Evolutionary conservation across 2,888 invertebrate genomes (phyloP), one percentile per base, ranked within the genome.

Genomic region (Dendrolimus houi): DNA sequence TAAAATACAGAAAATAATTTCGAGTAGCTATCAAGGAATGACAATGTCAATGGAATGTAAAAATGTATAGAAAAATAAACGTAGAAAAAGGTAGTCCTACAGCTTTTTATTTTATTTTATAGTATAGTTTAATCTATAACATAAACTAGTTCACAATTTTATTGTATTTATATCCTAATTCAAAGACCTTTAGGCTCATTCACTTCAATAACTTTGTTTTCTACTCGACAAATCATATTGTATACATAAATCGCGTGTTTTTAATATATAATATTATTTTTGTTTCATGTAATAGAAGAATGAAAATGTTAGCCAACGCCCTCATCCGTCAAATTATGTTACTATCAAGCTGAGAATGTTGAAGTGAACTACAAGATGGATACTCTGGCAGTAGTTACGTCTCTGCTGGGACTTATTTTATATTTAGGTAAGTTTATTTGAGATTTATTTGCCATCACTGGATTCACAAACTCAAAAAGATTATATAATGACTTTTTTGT

Each of bases 341-440:
- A 57, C 63, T 60, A 63, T 68, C 65, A 52, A 65, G 65, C 67
- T 78, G 68, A 78, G 63, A 61, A 85, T 83, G 87, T 79, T 81
- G 80, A 77, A 81, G 73, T 77, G 72, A 68, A 60, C 60, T 59
- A 59, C 74, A 79, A 60, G 54, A 90, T 90, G 89, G 84, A 83
- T 65, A 77, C 72, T 55, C 67, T 83, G 68, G 74, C 74, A 53
- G 64, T 83, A 62, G 76, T 86, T 69, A 79, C 85, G 67, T 81
- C 81, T 62, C 65, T 89, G 63, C 63, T 90, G 62, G 82, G 83
- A 68, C 75, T 88, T n/a, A 72, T 85, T 64, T 88, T 86, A 52
- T 71, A 66, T 64, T 65, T 74, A 69, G 85, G 89, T 90, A 68
- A 79, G 72, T 57, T 52, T 29, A 54, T 42, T 56, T 47, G 10